Percentiles rank a stretch among this genome's conserved stretches.
These are phyloP conservation scores for Griposia aprilina DNA, from an alignment of 2,888 invertebrate genomes.

Conservation along the genomic window DNA sequence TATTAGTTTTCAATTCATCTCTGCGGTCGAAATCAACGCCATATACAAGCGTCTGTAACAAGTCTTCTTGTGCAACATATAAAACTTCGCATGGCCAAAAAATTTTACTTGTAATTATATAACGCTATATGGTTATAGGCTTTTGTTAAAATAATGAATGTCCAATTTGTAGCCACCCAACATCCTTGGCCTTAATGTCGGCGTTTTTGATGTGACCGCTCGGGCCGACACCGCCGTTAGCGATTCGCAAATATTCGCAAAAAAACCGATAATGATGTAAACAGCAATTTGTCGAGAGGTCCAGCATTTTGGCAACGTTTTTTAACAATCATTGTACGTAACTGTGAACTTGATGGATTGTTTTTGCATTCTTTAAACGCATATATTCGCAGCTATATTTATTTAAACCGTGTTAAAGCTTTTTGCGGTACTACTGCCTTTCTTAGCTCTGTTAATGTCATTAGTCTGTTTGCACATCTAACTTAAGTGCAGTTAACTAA, in stretches of 20 bases:
- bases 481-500: conserved; percentile 48
- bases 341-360: conserved; percentile 69
- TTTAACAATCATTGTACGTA: conserved; percentile 69
- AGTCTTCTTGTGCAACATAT: conserved; percentile 72
- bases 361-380: conserved; percentile 63
- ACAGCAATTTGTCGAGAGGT: conserved; percentile 73
- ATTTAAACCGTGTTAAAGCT: conserved; percentile 52
- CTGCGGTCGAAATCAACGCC: conserved; percentile 60
- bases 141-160: conserved; percentile 86
- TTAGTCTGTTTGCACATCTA: conserved; percentile 42
- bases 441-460: conserved; percentile 32
- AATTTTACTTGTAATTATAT: conserved; percentile 79
- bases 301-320: conserved; percentile 68
- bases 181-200: conserved; percentile 86
- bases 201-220: conserved; percentile 82
- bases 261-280: conserved; percentile 81
- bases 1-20: conserved; percentile 57
- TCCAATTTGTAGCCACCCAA: conserved; percentile 81
- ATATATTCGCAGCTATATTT: conserved; percentile 42
- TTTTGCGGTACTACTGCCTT: conserved; percentile 16
- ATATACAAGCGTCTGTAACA: conserved; percentile 59
- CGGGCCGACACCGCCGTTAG: conserved; percentile 78
- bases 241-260: conserved; percentile 82
- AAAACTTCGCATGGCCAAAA: conserved; percentile 76
- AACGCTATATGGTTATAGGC: conserved; percentile 81